Percentiles rank a stretch among this genome's conserved stretches.
phyloP scores from a whole-genome alignment of 2,888 invertebrate genomes.

The Sycophila texana region DNA sequence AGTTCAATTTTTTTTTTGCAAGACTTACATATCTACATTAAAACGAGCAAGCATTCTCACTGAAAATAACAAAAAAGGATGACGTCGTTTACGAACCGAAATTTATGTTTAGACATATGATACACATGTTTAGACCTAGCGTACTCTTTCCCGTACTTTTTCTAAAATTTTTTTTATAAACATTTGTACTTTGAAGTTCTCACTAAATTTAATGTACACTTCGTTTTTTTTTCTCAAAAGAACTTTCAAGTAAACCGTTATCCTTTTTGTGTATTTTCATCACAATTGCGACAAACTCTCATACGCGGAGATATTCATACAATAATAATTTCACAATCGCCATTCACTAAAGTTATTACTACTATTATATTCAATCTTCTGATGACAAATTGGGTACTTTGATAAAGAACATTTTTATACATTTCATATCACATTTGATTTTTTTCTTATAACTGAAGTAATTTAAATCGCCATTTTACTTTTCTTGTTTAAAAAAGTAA shows the following conservation, averaged over 20 bases:
- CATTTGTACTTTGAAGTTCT: conserved; percentile 51
- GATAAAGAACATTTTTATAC: conserved; percentile 34
- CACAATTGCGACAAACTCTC: conserved; percentile 18
- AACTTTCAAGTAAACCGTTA: conserved; percentile 13
- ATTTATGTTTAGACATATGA: conserved; percentile 9
- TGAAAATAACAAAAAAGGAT: conserved; percentile 38
- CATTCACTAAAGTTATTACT: neutral
- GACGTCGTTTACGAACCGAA: conserved; percentile 26
- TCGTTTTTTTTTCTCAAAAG: conserved; percentile 15
- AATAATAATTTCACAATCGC: neutral
- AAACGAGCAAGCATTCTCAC: conserved; percentile 19
- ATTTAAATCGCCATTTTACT: conserved; percentile 27
- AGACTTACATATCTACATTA: conserved; percentile 21
- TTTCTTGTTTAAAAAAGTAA: conserved; percentile 20
- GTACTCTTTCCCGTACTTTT: conserved; percentile 19
- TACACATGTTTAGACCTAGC: conserved; percentile 26
- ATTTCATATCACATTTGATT: conserved; percentile 51
- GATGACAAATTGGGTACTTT: conserved; percentile 37
- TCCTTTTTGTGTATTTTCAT: conserved; percentile 32
- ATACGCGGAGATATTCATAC: conserved; percentile 37
- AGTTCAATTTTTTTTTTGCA: conserved; percentile 39
- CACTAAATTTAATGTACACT: conserved; percentile 30
- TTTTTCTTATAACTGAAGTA: conserved; percentile 35
- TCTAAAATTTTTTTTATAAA: conserved; percentile 40
- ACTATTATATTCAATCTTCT: conserved; percentile 29